phyloP scores from a whole-genome alignment of 2,888 invertebrate species.

The Tetramorium bicarinatum region DNA sequence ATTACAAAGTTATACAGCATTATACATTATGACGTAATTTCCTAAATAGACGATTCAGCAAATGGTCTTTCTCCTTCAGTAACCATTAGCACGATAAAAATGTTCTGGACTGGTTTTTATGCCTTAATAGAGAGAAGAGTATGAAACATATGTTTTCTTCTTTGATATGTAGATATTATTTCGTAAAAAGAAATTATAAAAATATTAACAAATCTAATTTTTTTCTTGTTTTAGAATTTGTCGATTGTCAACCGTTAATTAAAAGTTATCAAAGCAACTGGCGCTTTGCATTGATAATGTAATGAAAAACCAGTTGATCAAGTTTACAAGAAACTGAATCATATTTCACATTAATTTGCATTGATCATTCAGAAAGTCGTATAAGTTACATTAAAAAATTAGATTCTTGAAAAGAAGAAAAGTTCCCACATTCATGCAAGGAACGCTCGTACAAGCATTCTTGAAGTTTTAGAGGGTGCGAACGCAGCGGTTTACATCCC shows the following conservation, averaged over 20 bases:
- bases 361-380: neutral
- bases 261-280: neutral
- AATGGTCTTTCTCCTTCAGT: neutral
- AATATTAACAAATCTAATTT: neutral
- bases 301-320: neutral
- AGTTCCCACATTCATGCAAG: neutral
- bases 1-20: constrained; percentile 27
- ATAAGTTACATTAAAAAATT: neutral
- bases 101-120: neutral
- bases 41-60: neutral
- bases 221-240: neutral
- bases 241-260: neutral
- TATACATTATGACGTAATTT: constrained; percentile 8
- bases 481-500: constrained; percentile 6
- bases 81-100: neutral
- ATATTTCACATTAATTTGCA: neutral
- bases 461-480: neutral
- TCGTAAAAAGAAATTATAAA: neutral
- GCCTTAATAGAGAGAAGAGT: neutral
- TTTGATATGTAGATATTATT: neutral
- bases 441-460: neutral
- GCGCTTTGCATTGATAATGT: neutral
- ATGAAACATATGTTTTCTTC: neutral
- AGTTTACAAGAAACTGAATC: neutral
- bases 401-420: neutral